Evolutionary conservation across 2,888 invertebrate species (phyloP), one percentile per base, ranked within the genome.

Genomic region (Trissolcus japonicus): DNA sequence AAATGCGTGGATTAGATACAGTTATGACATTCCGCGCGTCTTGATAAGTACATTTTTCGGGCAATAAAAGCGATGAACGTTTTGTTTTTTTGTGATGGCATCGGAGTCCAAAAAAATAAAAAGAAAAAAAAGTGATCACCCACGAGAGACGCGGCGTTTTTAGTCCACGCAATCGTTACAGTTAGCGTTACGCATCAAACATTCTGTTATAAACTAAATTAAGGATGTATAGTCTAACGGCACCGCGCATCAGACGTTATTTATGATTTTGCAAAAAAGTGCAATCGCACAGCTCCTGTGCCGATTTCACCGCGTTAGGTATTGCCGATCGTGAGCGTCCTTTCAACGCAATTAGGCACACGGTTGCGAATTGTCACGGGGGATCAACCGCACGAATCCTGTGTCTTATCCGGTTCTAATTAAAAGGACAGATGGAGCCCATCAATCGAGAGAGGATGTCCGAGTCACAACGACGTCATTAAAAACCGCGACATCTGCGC

Each of bases 191-290:
- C 54, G 53, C 55, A 73, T 66, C 57, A 50, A 57, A 55, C 60
- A 61, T 66, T 73, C 73, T 66, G 60, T 62, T 56, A 66, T 73
- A 65, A 73, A 73, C 73, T 73, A 67, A 66, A 67, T 73, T 66
- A 65, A 73, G 66, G 66, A 61, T 56, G 66, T 60, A 66, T 43
- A 54, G 40, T 43, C 40, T 66, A 73, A 73, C 73, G 73, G 66
- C 60, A 63, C 17, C 48, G 59, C 9, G 43, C 35, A 7, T 16
- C 35, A 16, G 59, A 59, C 53, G 43, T 72, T 50, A 14, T 71
- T 72, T 65, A 65, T 41, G 54, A 54, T 72, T 72, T 72, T 59
- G 55, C 59, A 65, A 72, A 72, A n/a, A 72, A 72, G 65, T 43
- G 50, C 19, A 4, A 50, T 59, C 35, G 35, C 46, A 29, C 53